Evolutionary conservation across 2,797 vertebrate species (phyloP).

Genomic region (Podarcis siculus): DNA sequence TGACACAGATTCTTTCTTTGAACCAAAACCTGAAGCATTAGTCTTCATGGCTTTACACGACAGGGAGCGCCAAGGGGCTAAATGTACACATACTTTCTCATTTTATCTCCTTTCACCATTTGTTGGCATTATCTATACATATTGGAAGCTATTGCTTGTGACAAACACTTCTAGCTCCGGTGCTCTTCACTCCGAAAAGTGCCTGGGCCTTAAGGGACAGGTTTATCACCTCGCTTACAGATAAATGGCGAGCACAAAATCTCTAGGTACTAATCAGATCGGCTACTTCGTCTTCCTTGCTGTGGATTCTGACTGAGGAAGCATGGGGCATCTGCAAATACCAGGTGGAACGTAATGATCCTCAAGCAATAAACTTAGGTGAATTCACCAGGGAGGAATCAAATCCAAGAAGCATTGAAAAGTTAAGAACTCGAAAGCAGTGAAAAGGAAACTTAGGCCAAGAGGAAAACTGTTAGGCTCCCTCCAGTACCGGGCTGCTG

Average conservation of each 20-base stretch:
- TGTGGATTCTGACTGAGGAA: neutral
- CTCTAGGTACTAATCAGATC: neutral
- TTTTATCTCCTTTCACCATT: neutral
- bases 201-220: neutral
- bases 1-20: neutral
- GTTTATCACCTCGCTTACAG: slow-evolving; percentile 1
- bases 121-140: neutral
- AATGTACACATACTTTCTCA: neutral
- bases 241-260: neutral
- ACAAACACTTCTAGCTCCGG: neutral
- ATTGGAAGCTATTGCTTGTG: neutral
- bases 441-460: neutral
- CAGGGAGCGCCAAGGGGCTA: neutral
- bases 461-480: neutral
- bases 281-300: neutral
- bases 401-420: neutral
- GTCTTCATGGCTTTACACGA: neutral
- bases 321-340: neutral
- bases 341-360: slow-evolving; percentile 1
- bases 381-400: neutral
- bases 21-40: neutral
- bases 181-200: neutral
- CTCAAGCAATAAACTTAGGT: neutral
- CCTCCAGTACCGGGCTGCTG: neutral
- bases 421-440: neutral